Base-by-base conservation (phyloP, 2,113 vertebrate species). In the Otis tarda region DNA sequence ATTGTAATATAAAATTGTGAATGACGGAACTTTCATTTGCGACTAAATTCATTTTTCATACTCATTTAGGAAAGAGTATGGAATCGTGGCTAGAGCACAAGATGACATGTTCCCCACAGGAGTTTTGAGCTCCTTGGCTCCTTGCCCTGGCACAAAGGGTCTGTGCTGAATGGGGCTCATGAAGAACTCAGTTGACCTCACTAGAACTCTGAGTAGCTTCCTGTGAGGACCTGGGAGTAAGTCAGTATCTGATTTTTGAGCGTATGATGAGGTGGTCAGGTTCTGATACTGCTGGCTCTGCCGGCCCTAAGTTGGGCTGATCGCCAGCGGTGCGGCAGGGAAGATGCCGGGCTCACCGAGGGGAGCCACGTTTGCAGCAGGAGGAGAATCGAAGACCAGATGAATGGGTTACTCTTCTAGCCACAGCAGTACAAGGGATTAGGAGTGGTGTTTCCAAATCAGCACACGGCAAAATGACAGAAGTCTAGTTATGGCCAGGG, bases 311-410 rank as follows among this genome's bases (percentile, higher is more conserved):
- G 23, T 7, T 0, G 31, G 57, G 81, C 59, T 20, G 81, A 20
- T 6, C 22, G 7, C n/a, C 39, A 18, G 30, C 2, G 3, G 1
- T 14, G 20, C 7, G n/a, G 12, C 18, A 6, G 25, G 31, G 45
- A 45, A 31, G 45, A 4, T 7, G 79, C 41, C 24, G 55, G 21
- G 71, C 56, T 43, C 41, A 20, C 25, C 22, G 3, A 18, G 5
- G 37, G 43, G 5, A 57, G 37, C 52, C 43, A 14, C 2, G 1
- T 16, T 10, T 14, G 52, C 89, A 18, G 24, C 15, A 18, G 35
- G 16, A 7, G 31, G 16, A 19, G 33, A 22, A 41, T 33, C n/a
- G 22, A 17, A 10, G 31, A 8, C 28, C 28, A 53, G 24, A n/a
- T 5, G 13, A 41, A 27, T 10, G n/a, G 39, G 8, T 49, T 61